A percentile compares a stretch with the other conserved stretches of the same genome.
Evolutionary conservation across 2,113 vertebrate species (phyloP).

Genomic region (Coreoperca whiteheadi): DNA sequence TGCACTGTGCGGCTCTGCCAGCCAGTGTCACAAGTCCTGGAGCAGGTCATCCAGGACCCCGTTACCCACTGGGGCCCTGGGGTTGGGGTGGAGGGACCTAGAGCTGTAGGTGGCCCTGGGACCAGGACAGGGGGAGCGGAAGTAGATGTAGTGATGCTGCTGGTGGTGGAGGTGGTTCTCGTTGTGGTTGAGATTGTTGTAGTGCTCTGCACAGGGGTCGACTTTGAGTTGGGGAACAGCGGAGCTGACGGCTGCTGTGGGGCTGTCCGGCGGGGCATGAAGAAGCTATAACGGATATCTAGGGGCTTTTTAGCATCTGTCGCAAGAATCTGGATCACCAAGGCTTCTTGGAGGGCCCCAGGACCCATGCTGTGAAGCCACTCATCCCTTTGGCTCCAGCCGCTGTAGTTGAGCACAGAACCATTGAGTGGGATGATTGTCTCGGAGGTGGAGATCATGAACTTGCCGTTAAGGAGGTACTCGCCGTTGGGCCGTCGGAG

Average conservation of each 20-base stretch:
- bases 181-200: slow-evolving; percentile 42
- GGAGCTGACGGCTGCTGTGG: slow-evolving; percentile 60
- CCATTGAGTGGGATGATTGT: slow-evolving; percentile 94
- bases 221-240: slow-evolving; percentile 25
- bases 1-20: slow-evolving; percentile 99
- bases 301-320: slow-evolving; percentile 91
- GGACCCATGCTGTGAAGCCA: slow-evolving; percentile 95
- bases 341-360: slow-evolving; percentile 87
- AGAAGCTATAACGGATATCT: slow-evolving; percentile 97
- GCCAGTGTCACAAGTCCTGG: slow-evolving; percentile 95
- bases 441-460: slow-evolving; percentile 98
- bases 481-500: slow-evolving; percentile 90
- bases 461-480: slow-evolving; percentile 97
- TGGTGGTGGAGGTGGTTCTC: slow-evolving; percentile 50
- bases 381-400: slow-evolving; percentile 96
- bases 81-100: slow-evolving; percentile 48
- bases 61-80: slow-evolving; percentile 90
- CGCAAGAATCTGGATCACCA: slow-evolving; percentile 93
- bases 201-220: slow-evolving; percentile 1
- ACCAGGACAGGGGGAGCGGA: slow-evolving; percentile 75
- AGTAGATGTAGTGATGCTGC: slow-evolving; percentile 45
- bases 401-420: slow-evolving; percentile 97
- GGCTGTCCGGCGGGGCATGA: slow-evolving; percentile 86
- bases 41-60: slow-evolving; percentile 93
- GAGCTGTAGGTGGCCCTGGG: slow-evolving; percentile 63